Percentiles rank a stretch among this genome's conserved stretches.
These are phyloP conservation scores for Cryptophagus acutangulus DNA, from an alignment of 2,888 invertebrate genomes.

Conservation along the genomic window DNA sequence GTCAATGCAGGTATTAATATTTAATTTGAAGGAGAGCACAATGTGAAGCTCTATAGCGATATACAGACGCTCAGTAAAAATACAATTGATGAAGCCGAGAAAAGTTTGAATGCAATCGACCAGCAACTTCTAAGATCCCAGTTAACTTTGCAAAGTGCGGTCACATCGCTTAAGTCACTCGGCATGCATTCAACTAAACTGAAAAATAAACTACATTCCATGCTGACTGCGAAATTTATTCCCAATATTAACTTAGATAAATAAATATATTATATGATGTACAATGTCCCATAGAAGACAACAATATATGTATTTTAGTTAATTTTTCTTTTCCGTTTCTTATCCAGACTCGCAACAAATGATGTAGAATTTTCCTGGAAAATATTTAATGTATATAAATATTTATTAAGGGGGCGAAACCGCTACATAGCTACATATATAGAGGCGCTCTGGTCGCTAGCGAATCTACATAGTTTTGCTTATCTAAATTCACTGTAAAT, in stretches of 20 bases:
- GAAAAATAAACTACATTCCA: conserved; percentile 40
- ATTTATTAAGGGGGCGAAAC: too few relatives aligned
- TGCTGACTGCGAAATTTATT: conserved; percentile 41
- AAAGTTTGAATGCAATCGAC: conserved; percentile 37
- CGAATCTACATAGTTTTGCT: too few relatives aligned
- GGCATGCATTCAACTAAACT: conserved; percentile 38
- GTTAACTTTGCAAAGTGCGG: conserved; percentile 42
- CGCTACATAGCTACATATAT: too few relatives aligned
- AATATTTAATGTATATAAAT: too few relatives aligned
- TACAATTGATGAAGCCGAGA: conserved; percentile 35
- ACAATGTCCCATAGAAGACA: too few relatives aligned
- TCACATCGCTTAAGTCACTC: conserved; percentile 39
- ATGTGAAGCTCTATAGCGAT: conserved; percentile 35
- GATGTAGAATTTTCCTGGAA: too few relatives aligned
- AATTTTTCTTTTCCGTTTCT: too few relatives aligned
- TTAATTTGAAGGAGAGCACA: conserved; percentile 40
- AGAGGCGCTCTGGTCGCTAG: too few relatives aligned
- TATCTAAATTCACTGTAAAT: too few relatives aligned
- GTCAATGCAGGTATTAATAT: not conserved
- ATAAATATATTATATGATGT: conserved; percentile 1
- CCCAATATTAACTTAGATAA: conserved; percentile 33
- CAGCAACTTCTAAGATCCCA: conserved; percentile 44
- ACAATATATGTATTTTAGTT: too few relatives aligned
- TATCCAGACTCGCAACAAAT: too few relatives aligned
- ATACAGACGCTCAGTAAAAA: conserved; percentile 35